Conservation (phyloP, 2,888 invertebrate species). For the Rhamphomyia laevipes region DNA sequence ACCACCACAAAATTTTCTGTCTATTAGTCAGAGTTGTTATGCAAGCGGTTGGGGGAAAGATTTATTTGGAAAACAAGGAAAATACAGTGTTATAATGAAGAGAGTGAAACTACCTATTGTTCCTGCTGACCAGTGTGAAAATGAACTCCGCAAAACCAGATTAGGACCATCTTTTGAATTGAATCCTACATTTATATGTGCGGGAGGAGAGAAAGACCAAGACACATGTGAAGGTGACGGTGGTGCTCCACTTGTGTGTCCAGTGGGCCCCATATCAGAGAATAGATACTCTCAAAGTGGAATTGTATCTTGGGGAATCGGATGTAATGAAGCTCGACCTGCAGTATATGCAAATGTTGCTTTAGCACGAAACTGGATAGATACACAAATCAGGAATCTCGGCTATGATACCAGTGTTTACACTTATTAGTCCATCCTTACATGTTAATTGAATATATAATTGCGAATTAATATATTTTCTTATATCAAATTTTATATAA, state of each 20-base stretch:
- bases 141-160: slow-evolving; percentile 43
- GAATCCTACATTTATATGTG: slow-evolving; percentile 56
- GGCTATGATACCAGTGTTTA: no score
- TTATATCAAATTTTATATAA: no score
- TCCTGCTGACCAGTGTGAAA: slow-evolving; percentile 34
- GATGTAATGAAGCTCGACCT: slow-evolving; percentile 61
- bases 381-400: no score
- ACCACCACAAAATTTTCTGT: slow-evolving; percentile 40
- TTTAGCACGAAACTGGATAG: slow-evolving; percentile 57
- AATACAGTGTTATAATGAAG: slow-evolving; percentile 48
- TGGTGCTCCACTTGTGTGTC: slow-evolving; percentile 60
- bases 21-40: slow-evolving; percentile 28
- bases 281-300: slow-evolving; percentile 31
- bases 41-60: slow-evolving; percentile 34
- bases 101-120: slow-evolving; percentile 58
- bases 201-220: slow-evolving; percentile 22
- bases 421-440: no score
- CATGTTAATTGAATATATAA: no score
- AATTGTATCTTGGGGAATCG: slow-evolving; percentile 66
- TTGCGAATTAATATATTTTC: no score
- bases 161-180: slow-evolving; percentile 51
- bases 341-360: slow-evolving; percentile 69
- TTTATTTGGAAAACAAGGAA: slow-evolving; percentile 36
- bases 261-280: slow-evolving; percentile 39
- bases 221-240: slow-evolving; percentile 41